Base-by-base conservation (phyloP, 1,140 invertebrate species). In the Zaprionus taronus region DNA sequence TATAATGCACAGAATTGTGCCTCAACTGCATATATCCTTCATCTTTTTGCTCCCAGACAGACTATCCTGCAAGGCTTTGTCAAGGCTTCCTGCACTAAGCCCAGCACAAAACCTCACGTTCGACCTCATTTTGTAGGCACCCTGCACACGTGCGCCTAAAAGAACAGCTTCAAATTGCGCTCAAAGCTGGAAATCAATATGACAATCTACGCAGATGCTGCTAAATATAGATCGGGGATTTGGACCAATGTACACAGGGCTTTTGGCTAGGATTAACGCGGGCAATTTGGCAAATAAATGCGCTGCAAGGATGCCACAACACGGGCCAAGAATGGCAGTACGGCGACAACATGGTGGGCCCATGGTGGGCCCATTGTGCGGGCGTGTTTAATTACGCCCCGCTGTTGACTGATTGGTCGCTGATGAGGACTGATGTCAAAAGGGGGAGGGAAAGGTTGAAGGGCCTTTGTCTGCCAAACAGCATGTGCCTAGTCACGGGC, bases 341-440 rank as follows among this genome's bases (percentile, higher is more conserved):
- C 14, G 15, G 41, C 6, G 41, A 2, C 7, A 26, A 47, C 24
- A 26, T 26, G 24, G 5, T 26, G 41, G n/a, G 41, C 2, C 6
- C 15, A 47, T 17, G 0, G 53, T 7, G 53, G 5, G 17, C n/a
- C 64, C 31, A 22, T 51, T 22, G 47, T 51, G n/a, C 17, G 47
- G 61, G 68, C 36, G n/a, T 56, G 74, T 79, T 90, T 89, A 89
- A 89, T 89, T 89, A 90, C 85, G 79, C 66, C 84, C 81, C 89
- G 84, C 85, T 89, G 84, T 65, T 81, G 78, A 73, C 75, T 90
- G 81, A 89, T 89, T 90, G 75, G 56, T 12, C 24, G 22, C 31
- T 56, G 66, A 70, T 60, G 65, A 70, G 61, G 60, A 62, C 66
- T 41, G 28, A 69, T 69, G 56, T 31, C 36, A 34, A 34, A 34